Conservation (phyloP, 1,140 invertebrate genomes). For the Drosophila hydei region DNA sequence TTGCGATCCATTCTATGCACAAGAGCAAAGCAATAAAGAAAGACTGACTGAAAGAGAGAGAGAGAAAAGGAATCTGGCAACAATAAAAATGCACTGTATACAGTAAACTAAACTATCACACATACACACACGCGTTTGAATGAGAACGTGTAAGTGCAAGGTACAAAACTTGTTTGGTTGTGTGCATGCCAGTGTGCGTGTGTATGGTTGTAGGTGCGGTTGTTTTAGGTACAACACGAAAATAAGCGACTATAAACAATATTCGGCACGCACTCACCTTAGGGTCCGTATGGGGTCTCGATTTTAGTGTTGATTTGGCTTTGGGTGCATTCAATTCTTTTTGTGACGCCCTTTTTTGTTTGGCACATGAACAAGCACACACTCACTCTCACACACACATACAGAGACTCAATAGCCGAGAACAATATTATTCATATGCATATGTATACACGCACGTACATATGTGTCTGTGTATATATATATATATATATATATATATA, state of each 20-base stretch:
- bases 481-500: constrained; percentile 2
- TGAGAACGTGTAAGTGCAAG: constrained; percentile 7
- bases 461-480: background rate
- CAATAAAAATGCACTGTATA: constrained; percentile 39
- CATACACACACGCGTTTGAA: constrained; percentile 15
- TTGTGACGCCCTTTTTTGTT: constrained; percentile 75
- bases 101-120: constrained; percentile 36
- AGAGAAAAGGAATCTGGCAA: constrained; percentile 15
- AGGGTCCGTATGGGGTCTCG: constrained; percentile 33
- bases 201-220: constrained; percentile 24
- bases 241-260: constrained; percentile 63
- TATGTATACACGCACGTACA: background rate
- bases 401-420: constrained; percentile 19
- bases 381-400: constrained; percentile 15
- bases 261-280: constrained; percentile 75
- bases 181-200: constrained; percentile 6
- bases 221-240: constrained; percentile 24
- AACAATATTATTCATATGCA: constrained; percentile 22
- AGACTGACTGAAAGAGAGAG: background rate
- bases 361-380: constrained; percentile 39
- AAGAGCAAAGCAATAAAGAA: background rate
- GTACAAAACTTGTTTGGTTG: constrained; percentile 10
- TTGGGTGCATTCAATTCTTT: constrained; percentile 63
- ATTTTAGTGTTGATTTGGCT: constrained; percentile 26
- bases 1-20: constrained; percentile 52